phyloP scores from a whole-genome alignment of 2,113 vertebrate species.

The Ciconia maguari region DNA sequence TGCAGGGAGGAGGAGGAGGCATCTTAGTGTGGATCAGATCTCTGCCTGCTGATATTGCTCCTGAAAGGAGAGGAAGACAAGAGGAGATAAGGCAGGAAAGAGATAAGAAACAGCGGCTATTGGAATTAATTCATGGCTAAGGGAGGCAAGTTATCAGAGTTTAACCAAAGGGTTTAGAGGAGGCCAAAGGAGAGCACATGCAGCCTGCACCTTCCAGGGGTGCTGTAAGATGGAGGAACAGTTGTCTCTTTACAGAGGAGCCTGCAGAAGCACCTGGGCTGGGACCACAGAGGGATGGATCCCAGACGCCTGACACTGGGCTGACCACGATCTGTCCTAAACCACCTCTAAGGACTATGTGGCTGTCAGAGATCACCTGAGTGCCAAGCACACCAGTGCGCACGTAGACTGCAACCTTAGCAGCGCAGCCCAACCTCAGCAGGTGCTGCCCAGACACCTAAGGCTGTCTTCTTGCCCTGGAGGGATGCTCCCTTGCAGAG shows the following conservation, averaged over 20 bases:
- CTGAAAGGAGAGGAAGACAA: background rate
- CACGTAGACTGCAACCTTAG: background rate
- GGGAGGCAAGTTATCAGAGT: background rate
- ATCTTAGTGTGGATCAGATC: background rate
- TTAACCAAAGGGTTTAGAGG: background rate
- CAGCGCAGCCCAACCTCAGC: background rate
- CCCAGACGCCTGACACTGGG: accelerated
- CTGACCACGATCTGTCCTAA: background rate
- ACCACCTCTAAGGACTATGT: accelerated
- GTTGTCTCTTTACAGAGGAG: background rate
- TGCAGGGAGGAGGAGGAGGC: background rate
- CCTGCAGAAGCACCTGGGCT: background rate
- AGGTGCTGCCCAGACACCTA: background rate
- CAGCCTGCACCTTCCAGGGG: background rate
- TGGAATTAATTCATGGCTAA: background rate
- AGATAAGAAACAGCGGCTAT: background rate
- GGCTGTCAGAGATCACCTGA: background rate
- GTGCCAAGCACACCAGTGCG: accelerated
- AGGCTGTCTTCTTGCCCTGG: background rate
- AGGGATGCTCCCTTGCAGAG: background rate
- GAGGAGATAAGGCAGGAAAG: background rate
- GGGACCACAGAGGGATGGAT: background rate
- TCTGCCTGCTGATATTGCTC: background rate
- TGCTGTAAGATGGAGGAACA: background rate
- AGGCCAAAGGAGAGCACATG: background rate